Percentiles rank a stretch among this genome's conserved stretches.
Conservation (phyloP, 2,113 vertebrate genomes). For the Ictalurus punctatus region DNA sequence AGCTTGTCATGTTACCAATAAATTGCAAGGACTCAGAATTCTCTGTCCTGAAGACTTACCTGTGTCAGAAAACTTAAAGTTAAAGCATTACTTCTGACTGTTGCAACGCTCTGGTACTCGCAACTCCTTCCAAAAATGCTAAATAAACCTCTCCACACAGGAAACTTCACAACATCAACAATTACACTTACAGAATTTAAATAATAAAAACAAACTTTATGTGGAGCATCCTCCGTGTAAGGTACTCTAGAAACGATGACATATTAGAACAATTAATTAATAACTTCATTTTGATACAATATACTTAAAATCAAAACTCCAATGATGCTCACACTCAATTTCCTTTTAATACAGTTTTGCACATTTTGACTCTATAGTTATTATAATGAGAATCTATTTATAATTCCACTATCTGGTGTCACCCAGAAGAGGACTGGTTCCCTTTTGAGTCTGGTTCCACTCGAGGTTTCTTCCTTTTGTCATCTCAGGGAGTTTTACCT, state of each 20-base stretch:
- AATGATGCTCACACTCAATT: background rate
- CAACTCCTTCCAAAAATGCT: background rate
- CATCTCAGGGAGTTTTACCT: background rate
- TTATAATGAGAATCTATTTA: background rate
- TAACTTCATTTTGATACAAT: no score
- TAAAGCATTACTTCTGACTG: background rate
- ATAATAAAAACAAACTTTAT: background rate
- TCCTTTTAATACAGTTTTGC: background rate
- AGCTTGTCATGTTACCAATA: background rate
- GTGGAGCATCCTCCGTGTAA: no score
- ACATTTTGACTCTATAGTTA: background rate
- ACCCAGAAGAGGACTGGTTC: background rate
- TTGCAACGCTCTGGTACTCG: background rate
- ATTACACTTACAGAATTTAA: background rate
- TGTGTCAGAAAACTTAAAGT: background rate
- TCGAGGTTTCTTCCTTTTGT: background rate
- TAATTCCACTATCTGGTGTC: background rate
- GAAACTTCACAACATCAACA: no score
- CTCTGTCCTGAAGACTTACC: background rate
- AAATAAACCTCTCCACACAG: no score
- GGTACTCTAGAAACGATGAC: no score
- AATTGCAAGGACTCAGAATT: background rate
- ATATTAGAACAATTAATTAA: no score
- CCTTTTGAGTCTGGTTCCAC: background rate
- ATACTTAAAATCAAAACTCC: background rate